Conservation (phyloP, 2,797 vertebrate genomes). For the Neostethus bicornis region DNA sequence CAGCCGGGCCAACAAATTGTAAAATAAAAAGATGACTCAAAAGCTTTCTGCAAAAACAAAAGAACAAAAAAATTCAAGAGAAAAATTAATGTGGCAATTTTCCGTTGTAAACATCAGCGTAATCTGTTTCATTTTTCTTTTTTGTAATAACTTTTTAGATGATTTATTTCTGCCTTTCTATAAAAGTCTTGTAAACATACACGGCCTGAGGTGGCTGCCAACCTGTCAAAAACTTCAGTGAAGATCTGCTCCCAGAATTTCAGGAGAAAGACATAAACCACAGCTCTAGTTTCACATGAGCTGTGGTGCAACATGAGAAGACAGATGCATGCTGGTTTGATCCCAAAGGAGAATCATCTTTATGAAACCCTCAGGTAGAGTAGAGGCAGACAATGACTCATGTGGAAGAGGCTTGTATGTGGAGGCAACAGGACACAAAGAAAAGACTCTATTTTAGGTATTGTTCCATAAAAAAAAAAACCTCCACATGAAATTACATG, state of each 20-base stretch:
- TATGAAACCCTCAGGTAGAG: conserved; percentile 63
- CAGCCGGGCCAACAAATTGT: conserved; percentile 6
- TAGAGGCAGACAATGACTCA: conserved; percentile 56
- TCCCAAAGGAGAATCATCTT: conserved; percentile 64
- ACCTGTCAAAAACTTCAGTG: conserved; percentile 47
- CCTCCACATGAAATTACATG: conserved; percentile 13
- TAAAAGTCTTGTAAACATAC: conserved; percentile 45
- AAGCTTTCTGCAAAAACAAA: conserved; percentile 34
- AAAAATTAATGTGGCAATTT: conserved; percentile 28
- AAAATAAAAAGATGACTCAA: not conserved
- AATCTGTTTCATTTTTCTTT: conserved; percentile 28
- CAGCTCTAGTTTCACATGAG: conserved; percentile 53
- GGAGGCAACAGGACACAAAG: conserved; percentile 46
- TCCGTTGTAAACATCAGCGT: conserved; percentile 27
- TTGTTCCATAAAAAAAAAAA: conserved; percentile 33
- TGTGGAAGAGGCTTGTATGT: conserved; percentile 37
- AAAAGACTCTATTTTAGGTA: conserved; percentile 56
- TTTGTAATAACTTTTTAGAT: conserved; percentile 37
- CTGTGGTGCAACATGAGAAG: conserved; percentile 42
- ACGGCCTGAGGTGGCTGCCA: conserved; percentile 46
- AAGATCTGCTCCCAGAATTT: conserved; percentile 42
- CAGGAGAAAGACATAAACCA: conserved; percentile 47
- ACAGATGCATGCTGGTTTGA: conserved; percentile 44
- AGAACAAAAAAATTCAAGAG: conserved; percentile 28
- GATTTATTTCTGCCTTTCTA: conserved; percentile 45